Conservation (phyloP, 2,888 invertebrate genomes). For the Ochropleura leucogaster region DNA sequence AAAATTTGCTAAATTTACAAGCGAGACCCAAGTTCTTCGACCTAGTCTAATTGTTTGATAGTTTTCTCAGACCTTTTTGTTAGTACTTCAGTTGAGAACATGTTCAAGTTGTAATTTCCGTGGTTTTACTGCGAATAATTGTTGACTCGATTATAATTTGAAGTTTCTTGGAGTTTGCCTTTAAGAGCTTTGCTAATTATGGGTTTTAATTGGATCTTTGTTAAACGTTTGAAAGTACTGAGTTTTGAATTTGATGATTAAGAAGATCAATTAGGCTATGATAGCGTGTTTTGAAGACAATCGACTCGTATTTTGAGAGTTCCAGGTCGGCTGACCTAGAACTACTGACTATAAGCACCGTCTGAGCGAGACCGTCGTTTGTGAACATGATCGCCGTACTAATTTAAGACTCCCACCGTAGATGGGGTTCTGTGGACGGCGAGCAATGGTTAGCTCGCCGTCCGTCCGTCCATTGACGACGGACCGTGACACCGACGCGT, state of each 20-base stretch:
- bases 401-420: no score
- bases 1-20: constrained; percentile 60
- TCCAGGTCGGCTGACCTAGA: neutral
- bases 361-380: no score
- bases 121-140: constrained; percentile 14
- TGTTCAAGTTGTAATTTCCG: constrained; percentile 46
- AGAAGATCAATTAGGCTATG: neutral
- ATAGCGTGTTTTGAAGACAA: neutral
- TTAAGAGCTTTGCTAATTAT: constrained; percentile 14
- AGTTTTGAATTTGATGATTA: neutral
- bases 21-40: constrained; percentile 47
- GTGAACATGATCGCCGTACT: no score
- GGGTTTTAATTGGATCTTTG: constrained; percentile 16
- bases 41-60: constrained; percentile 60
- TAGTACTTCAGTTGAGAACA: constrained; percentile 26
- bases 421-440: no score
- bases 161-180: constrained; percentile 28
- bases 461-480: no score
- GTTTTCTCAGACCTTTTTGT: constrained; percentile 59
- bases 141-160: constrained; percentile 40
- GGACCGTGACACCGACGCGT: no score
- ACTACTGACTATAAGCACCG: no score
- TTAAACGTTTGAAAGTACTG: neutral
- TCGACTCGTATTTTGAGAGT: neutral
- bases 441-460: no score